These are phyloP conservation scores for Lamellibrachia satsuma DNA, from an alignment of 2,888 invertebrate species.

Conservation along the genomic window DNA sequence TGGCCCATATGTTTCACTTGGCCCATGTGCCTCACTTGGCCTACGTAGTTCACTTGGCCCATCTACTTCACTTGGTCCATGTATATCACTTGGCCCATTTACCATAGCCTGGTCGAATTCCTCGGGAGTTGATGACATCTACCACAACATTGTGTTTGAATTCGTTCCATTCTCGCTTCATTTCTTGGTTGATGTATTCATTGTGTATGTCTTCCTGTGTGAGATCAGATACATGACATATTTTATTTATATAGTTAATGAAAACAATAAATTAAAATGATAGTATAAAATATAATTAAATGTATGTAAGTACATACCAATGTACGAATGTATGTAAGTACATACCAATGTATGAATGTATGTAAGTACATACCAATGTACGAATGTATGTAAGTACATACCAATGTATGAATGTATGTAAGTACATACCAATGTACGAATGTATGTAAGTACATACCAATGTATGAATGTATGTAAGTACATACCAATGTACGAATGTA, in stretches of 20 bases:
- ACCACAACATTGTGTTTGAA: conserved; percentile 61
- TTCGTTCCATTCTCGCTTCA: conserved; percentile 63
- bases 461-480: not conserved
- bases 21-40: no score
- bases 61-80: no score
- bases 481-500: not conserved
- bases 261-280: not conserved
- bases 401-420: no score
- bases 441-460: no score
- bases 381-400: no score
- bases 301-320: not conserved
- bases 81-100: conserved; percentile 57
- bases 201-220: conserved; percentile 59
- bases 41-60: no score
- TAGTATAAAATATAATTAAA: not conserved
- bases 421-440: no score
- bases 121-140: conserved; percentile 59
- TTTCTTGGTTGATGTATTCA: conserved; percentile 62
- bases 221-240: conserved; percentile 24
- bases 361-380: not conserved
- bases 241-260: not conserved
- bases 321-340: not conserved
- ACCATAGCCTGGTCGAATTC: conserved; percentile 62
- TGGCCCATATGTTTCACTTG: no score
- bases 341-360: not conserved